phyloP scores from a whole-genome alignment of 2,113 vertebrate species.

The Ia io region DNA sequence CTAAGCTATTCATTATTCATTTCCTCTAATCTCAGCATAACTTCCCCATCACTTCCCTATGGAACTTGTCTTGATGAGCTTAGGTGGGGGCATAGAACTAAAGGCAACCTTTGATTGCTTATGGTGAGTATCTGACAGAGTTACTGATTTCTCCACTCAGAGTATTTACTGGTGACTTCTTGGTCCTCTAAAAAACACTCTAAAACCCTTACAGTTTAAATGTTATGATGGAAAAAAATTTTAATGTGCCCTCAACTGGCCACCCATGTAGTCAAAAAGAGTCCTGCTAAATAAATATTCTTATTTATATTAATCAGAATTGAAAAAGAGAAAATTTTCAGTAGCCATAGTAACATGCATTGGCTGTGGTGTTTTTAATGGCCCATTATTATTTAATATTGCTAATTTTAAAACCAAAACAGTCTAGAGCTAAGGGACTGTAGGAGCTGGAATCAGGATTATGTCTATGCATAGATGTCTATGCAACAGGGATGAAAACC shows the following conservation, averaged over 20 bases:
- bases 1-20: neutral
- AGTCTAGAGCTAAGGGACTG: neutral
- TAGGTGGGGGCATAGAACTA: neutral
- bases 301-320: neutral
- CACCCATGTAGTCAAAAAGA: neutral
- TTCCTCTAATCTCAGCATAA: neutral
- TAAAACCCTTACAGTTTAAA: neutral
- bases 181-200: neutral
- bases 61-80: neutral
- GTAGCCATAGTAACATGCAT: neutral
- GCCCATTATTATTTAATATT: neutral
- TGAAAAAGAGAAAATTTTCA: neutral
- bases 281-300: neutral
- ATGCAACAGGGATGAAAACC: neutral
- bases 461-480: neutral
- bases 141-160: neutral
- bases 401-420: constrained; percentile 12
- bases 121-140: neutral
- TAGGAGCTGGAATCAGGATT: neutral
- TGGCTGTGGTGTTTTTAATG: neutral
- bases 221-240: neutral
- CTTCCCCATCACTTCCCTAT: neutral
- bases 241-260: neutral
- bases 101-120: neutral
- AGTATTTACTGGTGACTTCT: neutral